Percentiles rank a stretch among this genome's conserved stretches.
Conservation (phyloP, 2,113 vertebrate species). For the Gadus macrocephalus region DNA sequence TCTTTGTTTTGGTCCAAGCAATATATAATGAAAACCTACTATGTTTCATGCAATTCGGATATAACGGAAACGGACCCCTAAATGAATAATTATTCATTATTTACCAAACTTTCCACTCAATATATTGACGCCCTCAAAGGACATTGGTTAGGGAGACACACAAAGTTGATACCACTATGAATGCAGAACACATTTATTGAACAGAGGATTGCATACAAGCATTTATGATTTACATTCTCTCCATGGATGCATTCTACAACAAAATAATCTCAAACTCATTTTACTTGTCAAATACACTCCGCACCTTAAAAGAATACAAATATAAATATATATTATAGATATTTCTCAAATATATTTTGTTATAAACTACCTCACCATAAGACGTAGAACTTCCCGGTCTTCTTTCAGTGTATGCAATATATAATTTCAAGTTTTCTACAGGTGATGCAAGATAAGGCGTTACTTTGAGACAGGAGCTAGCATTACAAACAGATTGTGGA, state of each 20-base stretch:
- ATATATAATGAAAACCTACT: too few species aligned
- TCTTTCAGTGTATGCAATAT: constrained; percentile 9
- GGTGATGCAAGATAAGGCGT: constrained; percentile 7
- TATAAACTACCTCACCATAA: constrained; percentile 19
- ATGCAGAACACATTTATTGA: constrained; percentile 54
- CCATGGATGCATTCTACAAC: constrained; percentile 36
- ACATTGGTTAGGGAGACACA: too few species aligned
- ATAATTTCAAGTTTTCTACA: constrained; percentile 26
- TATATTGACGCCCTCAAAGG: too few species aligned
- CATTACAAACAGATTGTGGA: too few species aligned
- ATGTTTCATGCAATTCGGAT: too few species aligned
- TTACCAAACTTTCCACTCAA: too few species aligned
- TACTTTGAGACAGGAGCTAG: too few species aligned
- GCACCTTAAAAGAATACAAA: constrained; percentile 45
- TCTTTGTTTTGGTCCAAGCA: too few species aligned
- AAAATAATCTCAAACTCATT: constrained; percentile 28
- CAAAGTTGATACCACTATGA: not conserved
- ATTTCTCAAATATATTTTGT: constrained; percentile 9
- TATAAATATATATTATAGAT: constrained; percentile 35
- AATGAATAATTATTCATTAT: too few species aligned
- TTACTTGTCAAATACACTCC: constrained; percentile 17
- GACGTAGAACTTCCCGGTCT: too few species aligned
- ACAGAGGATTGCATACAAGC: constrained; percentile 45
- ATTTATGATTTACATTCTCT: constrained; percentile 52
- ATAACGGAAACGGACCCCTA: too few species aligned